These are phyloP conservation scores for Gambusia yucatana DNA, from an alignment of 2,797 vertebrate genomes.

Conservation along the genomic window DNA sequence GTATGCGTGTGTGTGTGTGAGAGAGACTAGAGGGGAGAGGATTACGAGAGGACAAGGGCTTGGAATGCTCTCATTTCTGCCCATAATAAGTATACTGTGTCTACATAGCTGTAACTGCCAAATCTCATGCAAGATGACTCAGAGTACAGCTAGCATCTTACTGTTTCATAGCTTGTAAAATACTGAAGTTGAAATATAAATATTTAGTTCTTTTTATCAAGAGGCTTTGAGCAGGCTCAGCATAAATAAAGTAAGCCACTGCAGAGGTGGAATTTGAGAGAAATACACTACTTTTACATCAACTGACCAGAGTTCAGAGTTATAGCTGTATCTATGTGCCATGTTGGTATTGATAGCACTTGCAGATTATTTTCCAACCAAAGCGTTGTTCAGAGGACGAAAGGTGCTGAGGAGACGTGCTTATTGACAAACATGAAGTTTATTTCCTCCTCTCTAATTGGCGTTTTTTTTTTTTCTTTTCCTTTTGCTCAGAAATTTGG, in stretches of 20 bases:
- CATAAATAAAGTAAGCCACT: constrained; percentile 87
- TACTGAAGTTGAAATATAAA: constrained; percentile 83
- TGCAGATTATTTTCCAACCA: constrained; percentile 94
- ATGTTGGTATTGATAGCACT: constrained; percentile 89
- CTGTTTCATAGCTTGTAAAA: constrained; percentile 87
- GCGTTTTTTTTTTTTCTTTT: neutral
- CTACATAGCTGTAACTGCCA: constrained; percentile 87
- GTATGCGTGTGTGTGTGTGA: constrained; percentile 16
- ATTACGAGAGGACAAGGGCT: constrained; percentile 50
- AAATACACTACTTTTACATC: constrained; percentile 85
- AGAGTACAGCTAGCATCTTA: constrained; percentile 82
- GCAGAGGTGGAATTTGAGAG: constrained; percentile 85
- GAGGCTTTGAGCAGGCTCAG: constrained; percentile 96
- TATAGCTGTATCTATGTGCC: constrained; percentile 91
- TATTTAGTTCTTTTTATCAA: constrained; percentile 86
- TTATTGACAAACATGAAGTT: constrained; percentile 68
- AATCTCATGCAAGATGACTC: constrained; percentile 78
- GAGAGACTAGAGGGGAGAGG: constrained; percentile 13
- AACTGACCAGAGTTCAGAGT: constrained; percentile 81
- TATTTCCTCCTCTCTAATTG: constrained; percentile 13
- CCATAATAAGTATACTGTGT: constrained; percentile 81
- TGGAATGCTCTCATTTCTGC: constrained; percentile 62
- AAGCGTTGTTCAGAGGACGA: constrained; percentile 88
- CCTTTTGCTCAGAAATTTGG: constrained; percentile 53
- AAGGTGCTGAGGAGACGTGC: constrained; percentile 86